A percentile compares a stretch with the other conserved stretches of the same genome.
Evolutionary conservation across 2,113 vertebrate species (phyloP).

Genomic region (Serinus canaria): DNA sequence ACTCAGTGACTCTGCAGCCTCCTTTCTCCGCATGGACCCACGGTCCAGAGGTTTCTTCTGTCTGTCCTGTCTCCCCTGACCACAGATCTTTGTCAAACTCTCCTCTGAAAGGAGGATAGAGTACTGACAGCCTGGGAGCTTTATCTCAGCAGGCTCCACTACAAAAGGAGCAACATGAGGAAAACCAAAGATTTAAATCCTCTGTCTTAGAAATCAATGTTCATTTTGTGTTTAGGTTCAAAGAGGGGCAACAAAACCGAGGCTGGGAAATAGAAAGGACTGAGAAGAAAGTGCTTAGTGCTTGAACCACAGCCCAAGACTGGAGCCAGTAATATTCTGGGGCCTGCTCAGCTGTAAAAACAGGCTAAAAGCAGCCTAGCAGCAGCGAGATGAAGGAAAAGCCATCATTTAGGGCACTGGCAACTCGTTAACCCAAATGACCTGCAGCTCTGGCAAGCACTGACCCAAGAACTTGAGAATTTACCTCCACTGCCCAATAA

Average conservation of each 20-base stretch:
- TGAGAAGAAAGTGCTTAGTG: background rate
- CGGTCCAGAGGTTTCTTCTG: accelerated
- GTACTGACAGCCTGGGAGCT: background rate
- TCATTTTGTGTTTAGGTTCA: background rate
- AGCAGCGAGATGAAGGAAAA: constrained; percentile 4
- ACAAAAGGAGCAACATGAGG: background rate
- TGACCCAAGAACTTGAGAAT: constrained; percentile 44
- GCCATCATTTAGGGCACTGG: constrained; percentile 39
- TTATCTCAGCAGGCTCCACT: background rate
- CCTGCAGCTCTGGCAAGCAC: background rate
- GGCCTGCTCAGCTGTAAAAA: background rate
- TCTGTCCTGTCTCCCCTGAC: background rate
- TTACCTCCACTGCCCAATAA: constrained; percentile 59
- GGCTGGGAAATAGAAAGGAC: background rate
- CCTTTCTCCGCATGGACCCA: background rate
- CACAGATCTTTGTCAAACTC: background rate
- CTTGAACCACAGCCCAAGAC: background rate
- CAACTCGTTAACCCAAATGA: constrained; percentile 62
- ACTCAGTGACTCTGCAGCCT: background rate
- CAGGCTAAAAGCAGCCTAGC: constrained; percentile 1
- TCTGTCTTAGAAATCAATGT: background rate
- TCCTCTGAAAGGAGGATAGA: background rate
- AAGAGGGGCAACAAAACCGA: background rate
- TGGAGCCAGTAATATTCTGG: background rate
- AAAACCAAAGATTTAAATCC: background rate